phyloP scores from a whole-genome alignment of 2,797 vertebrate genomes.

The Characodon lateralis region DNA sequence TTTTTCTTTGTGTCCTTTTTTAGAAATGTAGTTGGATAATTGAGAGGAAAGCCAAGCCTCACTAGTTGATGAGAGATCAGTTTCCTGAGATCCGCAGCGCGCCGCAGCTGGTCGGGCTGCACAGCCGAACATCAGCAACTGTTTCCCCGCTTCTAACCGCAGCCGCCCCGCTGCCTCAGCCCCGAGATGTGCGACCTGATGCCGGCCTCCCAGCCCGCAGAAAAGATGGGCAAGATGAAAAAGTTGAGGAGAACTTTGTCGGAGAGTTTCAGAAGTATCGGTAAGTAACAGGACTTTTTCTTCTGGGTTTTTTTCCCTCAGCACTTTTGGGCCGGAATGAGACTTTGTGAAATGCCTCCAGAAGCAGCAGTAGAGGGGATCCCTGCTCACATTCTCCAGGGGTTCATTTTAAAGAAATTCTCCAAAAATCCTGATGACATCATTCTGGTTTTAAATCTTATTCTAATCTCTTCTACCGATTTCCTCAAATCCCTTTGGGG shows the following conservation, averaged over 20 bases:
- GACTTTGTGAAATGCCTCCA: neutral
- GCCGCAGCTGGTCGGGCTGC: neutral
- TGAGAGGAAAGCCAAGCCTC: conserved; percentile 25
- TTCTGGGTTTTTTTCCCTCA: neutral
- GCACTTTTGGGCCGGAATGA: neutral
- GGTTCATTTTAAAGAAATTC: neutral
- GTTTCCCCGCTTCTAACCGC: neutral
- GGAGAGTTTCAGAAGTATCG: conserved; percentile 93
- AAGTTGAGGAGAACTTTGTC: conserved; percentile 98
- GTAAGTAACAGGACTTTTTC: conserved; percentile 78
- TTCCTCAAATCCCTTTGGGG: neutral
- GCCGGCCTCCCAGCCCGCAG: conserved; percentile 83
- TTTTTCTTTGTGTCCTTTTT: conserved; percentile 16
- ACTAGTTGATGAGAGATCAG: conserved; percentile 48
- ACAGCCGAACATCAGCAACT: neutral
- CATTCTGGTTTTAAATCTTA: neutral
- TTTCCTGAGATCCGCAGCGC: neutral
- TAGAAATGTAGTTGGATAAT: conserved; percentile 54
- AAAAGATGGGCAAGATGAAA: conserved; percentile 94
- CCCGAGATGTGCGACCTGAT: conserved; percentile 87
- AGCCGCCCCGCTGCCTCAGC: neutral
- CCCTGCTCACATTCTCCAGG: neutral
- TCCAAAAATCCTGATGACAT: neutral
- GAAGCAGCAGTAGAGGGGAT: neutral
- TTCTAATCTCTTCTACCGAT: neutral